These are phyloP conservation scores for Diadophis punctatus DNA, from an alignment of 2,113 vertebrate species.

Conservation along the genomic window DNA sequence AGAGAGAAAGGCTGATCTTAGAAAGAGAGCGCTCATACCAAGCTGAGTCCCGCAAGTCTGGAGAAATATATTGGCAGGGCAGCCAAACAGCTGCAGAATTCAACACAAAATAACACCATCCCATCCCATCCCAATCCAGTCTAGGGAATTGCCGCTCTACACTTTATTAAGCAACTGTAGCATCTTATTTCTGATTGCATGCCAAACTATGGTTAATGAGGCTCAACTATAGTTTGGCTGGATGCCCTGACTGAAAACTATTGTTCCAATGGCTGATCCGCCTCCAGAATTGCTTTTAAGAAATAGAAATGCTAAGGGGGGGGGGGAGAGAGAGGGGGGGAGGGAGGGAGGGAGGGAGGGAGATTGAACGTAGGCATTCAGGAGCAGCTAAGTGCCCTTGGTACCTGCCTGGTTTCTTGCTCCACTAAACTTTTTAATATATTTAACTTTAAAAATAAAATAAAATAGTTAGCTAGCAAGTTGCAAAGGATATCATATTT, in stretches of 20 bases:
- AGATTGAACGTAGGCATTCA: not conserved
- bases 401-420: not conserved
- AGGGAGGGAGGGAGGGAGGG: no score
- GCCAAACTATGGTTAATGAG: not conserved
- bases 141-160: not conserved
- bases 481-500: not conserved
- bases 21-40: not conserved
- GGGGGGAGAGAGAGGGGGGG: no score
- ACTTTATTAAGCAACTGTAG: not conserved
- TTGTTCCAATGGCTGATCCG: not conserved
- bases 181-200: not conserved
- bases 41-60: not conserved
- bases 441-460: not conserved
- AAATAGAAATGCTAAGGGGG: not conserved
- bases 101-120: not conserved
- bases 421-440: not conserved
- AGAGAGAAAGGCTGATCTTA: not conserved
- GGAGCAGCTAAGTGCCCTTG: not conserved
- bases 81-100: not conserved
- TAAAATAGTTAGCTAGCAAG: not conserved
- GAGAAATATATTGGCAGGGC: not conserved
- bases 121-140: accelerated
- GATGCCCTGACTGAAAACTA: not conserved
- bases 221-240: not conserved
- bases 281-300: not conserved